A percentile compares a stretch with the other conserved stretches of the same genome.
These are phyloP conservation scores for Exaiptasia diaphana DNA, from an alignment of 64 coral and sea anemone genomes.

Conservation along the genomic window DNA sequence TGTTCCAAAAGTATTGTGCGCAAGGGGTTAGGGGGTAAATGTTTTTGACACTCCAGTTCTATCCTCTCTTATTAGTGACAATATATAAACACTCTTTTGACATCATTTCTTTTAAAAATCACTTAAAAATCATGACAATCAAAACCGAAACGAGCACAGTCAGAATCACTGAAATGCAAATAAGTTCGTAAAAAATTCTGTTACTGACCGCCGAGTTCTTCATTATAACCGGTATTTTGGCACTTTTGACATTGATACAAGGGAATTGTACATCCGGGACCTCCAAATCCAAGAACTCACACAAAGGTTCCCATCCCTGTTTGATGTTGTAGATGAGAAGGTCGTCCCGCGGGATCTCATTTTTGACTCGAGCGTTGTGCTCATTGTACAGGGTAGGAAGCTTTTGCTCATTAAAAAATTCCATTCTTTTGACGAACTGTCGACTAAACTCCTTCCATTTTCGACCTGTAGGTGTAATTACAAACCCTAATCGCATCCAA, in stretches of 20 bases:
- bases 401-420: background rate
- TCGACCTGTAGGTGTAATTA: background rate
- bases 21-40: too few species aligned
- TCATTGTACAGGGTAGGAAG: background rate
- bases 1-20: too few species aligned
- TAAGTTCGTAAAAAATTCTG: background rate
- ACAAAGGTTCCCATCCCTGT: constrained; percentile 30
- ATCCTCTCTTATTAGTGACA: too few species aligned
- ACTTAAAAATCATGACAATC: too few species aligned
- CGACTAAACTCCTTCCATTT: background rate
- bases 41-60: too few species aligned
- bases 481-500: background rate
- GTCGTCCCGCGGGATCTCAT: constrained; percentile 1
- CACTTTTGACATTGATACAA: background rate
- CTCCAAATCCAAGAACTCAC: background rate
- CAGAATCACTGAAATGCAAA: too few species aligned
- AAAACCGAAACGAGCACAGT: too few species aligned
- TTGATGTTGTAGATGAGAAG: constrained; percentile 8
- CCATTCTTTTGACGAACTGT: background rate
- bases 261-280: background rate
- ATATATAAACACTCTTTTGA: too few species aligned
- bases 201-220: background rate
- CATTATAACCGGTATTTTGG: background rate
- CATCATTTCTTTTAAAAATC: too few species aligned
- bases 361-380: constrained; percentile 18